Percentiles rank a stretch among this genome's conserved stretches.
These are phyloP conservation scores for Chlamydotis undulata DNA, from an alignment of 2,113 vertebrate genomes.

Conservation along the genomic window DNA sequence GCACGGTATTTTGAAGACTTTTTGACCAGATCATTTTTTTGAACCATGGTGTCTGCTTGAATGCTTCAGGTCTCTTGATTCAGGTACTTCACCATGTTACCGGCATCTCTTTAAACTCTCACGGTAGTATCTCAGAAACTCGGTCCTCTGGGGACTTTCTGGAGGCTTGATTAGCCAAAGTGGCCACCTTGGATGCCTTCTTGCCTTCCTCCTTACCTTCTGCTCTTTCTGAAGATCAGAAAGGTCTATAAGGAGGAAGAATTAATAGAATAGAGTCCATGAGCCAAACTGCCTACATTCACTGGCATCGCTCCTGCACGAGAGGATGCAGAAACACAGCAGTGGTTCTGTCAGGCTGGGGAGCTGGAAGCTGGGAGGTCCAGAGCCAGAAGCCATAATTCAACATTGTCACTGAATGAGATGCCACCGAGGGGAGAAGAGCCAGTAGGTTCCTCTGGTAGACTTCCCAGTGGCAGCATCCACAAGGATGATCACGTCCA, in stretches of 20 bases:
- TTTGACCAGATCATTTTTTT: not conserved
- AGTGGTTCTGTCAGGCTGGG: not conserved
- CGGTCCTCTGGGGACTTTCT: not conserved
- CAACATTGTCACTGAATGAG: fast-evolving
- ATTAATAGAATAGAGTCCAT: not conserved
- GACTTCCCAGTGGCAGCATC: not conserved
- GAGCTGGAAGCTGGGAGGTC: not conserved
- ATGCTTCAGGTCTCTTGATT: not conserved
- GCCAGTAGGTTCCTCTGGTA: not conserved
- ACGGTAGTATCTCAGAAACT: fast-evolving
- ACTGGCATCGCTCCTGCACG: not conserved
- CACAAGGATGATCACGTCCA: fast-evolving
- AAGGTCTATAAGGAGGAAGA: not conserved
- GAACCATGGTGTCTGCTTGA: not conserved
- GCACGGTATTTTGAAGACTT: not conserved
- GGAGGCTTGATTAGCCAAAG: not conserved
- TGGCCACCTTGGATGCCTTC: not conserved
- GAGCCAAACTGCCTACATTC: not conserved
- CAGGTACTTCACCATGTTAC: fast-evolving
- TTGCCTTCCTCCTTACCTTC: not conserved
- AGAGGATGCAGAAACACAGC: not conserved
- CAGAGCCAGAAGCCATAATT: not conserved
- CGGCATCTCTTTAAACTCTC: not conserved
- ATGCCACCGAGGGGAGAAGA: not conserved
- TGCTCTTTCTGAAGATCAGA: not conserved